Conservation (phyloP, 1,140 invertebrate genomes). For the Acromyrmex echinatior region DNA sequence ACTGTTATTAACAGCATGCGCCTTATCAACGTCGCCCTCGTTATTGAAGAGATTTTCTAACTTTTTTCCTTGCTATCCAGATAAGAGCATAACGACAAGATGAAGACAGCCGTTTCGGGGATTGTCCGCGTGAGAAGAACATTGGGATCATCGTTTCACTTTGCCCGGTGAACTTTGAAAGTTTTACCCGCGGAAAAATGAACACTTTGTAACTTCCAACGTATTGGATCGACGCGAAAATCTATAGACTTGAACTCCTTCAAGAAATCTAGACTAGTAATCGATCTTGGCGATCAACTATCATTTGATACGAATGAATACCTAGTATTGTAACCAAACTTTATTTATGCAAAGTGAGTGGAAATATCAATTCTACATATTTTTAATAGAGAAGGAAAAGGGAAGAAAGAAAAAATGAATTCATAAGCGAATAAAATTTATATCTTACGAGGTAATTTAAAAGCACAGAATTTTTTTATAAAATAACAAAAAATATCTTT, state of each 20-base stretch:
- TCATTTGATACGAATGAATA: conserved; percentile 9
- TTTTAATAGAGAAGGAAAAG: neutral
- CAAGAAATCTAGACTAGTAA: neutral
- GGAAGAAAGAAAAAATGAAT: neutral
- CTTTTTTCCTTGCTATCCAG: conserved; percentile 15
- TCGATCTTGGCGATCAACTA: conserved; percentile 7
- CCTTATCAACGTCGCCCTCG: conserved; percentile 6
- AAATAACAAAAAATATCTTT: neutral
- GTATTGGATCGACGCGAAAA: conserved; percentile 47
- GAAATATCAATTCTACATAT: neutral
- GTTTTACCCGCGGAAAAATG: conserved; percentile 55
- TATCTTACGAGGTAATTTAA: neutral
- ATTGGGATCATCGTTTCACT: conserved; percentile 64
- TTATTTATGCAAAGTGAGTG: neutral
- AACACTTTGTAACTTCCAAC: conserved; percentile 66
- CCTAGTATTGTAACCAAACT: conserved; percentile 8
- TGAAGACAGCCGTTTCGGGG: conserved; percentile 42
- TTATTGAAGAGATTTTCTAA: conserved; percentile 39
- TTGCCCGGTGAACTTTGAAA: conserved; percentile 65
- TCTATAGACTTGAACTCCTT: conserved; percentile 35
- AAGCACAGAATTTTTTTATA: neutral
- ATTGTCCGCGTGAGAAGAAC: conserved; percentile 52
- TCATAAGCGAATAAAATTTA: neutral
- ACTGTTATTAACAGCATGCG: conserved; percentile 39
- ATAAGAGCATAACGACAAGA: conserved; percentile 21